A percentile compares a stretch with the other conserved stretches of the same genome.
Conservation (phyloP, 2,113 vertebrate species). For the Pterocles gutturalis region DNA sequence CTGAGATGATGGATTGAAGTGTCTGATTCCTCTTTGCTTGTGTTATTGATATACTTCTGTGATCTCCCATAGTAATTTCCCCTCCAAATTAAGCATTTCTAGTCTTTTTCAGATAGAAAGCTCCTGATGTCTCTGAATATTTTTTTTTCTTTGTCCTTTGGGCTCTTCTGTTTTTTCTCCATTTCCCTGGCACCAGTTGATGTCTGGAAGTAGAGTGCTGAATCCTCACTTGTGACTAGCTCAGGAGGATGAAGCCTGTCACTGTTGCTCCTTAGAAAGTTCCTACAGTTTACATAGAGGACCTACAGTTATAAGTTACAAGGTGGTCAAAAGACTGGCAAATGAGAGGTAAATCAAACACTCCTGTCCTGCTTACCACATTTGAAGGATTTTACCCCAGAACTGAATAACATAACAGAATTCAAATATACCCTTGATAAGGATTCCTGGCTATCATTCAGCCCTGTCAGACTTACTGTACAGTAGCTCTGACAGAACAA, state of each 20-base stretch:
- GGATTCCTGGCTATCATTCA: background rate
- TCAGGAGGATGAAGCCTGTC: background rate
- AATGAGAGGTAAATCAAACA: background rate
- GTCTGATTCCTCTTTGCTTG: background rate
- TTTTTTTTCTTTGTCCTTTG: background rate
- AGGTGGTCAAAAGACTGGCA: background rate
- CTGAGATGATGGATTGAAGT: background rate
- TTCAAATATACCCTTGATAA: background rate
- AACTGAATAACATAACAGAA: background rate
- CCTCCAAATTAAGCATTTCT: background rate
- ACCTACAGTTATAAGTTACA: background rate
- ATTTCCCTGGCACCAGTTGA: background rate
- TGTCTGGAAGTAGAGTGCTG: background rate
- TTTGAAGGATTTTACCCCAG: background rate
- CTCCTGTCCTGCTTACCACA: background rate
- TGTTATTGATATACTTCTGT: background rate
- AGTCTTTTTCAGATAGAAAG: background rate
- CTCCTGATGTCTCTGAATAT: background rate
- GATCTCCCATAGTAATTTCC: background rate
- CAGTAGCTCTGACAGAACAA: background rate
- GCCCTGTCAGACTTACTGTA: background rate
- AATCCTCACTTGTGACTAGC: background rate
- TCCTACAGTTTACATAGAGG: background rate
- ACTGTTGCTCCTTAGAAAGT: background rate
- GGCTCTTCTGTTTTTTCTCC: background rate